A percentile compares a stretch with the other conserved stretches of the same genome.
Evolutionary conservation across 1,140 invertebrate species (phyloP).

Genomic region (Caenorhabditis brenneri): DNA sequence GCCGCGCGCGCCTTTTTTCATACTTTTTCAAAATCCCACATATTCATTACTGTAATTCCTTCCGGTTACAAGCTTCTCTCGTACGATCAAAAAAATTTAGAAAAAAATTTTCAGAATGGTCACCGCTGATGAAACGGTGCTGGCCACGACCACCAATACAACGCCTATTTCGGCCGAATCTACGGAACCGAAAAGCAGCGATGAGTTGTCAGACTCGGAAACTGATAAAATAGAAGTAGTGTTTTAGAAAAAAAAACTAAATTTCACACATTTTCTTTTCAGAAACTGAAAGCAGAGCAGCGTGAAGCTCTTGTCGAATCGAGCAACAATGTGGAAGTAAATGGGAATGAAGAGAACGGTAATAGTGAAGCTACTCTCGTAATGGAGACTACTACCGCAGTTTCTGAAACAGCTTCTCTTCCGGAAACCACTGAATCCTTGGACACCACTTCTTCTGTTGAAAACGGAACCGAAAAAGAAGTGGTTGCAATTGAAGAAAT

Average conservation of each 20-base stretch:
- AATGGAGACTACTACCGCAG: neutral
- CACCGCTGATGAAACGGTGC: conserved; percentile 5
- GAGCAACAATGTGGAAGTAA: neutral
- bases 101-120: conserved; percentile 38
- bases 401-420: neutral
- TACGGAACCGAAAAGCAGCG: neutral
- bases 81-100: no score
- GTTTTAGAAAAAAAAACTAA: neutral
- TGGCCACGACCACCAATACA: conserved; percentile 11
- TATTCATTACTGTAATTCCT: neutral
- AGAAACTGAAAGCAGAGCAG: conserved; percentile 3
- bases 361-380: neutral
- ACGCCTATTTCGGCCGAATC: neutral
- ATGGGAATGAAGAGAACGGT: conserved; percentile 21
- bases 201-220: neutral
- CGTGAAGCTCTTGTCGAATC: neutral
- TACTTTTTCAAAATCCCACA: neutral
- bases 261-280: neutral
- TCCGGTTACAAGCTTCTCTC: neutral
- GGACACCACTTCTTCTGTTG: neutral
- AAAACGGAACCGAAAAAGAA: neutral
- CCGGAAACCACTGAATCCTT: neutral
- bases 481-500: neutral
- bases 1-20: neutral
- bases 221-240: conserved; percentile 7